These are phyloP conservation scores for Urosaurus nigricauda DNA, from an alignment of 2,797 vertebrate species.

Conservation along the genomic window DNA sequence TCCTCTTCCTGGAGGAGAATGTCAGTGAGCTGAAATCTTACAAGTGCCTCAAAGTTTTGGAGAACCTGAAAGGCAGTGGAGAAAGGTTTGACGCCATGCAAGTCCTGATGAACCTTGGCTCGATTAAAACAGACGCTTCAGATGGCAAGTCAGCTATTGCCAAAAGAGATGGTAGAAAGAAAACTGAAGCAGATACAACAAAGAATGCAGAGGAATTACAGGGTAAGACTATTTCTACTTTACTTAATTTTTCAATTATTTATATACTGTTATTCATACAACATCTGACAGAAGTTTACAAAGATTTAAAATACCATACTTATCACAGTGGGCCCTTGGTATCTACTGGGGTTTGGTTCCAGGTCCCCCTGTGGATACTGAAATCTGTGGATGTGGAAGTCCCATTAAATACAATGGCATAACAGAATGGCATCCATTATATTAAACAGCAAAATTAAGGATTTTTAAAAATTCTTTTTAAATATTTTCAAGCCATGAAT, in stretches of 20 bases:
- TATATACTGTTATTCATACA: not conserved
- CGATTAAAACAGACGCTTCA: conserved; percentile 88
- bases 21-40: conserved; percentile 96
- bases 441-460: too few species aligned
- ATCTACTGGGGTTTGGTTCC: too few species aligned
- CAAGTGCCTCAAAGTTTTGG: conserved; percentile 95
- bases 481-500: too few species aligned
- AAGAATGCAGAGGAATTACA: conserved; percentile 76
- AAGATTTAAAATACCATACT: not conserved
- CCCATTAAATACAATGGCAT: too few species aligned
- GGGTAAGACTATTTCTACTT: conserved; percentile 76
- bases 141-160: conserved; percentile 79
- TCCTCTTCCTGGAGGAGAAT: conserved; percentile 95
- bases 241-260: not conserved
- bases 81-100: conserved; percentile 89
- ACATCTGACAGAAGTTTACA: not conserved
- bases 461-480: too few species aligned
- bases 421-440: too few species aligned
- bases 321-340: too few species aligned
- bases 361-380: too few species aligned
- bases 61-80: conserved; percentile 86
- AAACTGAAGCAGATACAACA: conserved; percentile 27
- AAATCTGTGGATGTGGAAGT: too few species aligned
- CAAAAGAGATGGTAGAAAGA: conserved; percentile 46
- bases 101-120: conserved; percentile 87